Evolutionary conservation across 2,797 vertebrate genomes (phyloP).

Genomic region (Tenualosa ilisha): DNA sequence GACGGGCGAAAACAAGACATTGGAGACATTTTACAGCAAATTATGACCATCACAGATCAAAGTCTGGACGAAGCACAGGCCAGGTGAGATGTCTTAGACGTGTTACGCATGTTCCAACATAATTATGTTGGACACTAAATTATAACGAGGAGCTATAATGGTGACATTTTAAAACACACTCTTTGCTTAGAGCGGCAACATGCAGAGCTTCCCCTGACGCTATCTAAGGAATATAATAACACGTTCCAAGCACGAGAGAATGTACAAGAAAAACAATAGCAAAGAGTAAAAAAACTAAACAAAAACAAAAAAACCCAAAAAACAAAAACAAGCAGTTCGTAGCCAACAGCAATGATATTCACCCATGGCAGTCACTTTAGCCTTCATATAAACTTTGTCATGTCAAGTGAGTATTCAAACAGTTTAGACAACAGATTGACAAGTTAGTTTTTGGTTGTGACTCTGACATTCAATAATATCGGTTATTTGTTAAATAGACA

Average conservation of each 20-base stretch:
- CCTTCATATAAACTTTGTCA: slow-evolving; percentile 16
- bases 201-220: neutral
- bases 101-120: neutral
- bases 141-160: neutral
- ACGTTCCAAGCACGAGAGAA: neutral
- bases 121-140: slow-evolving; percentile 18
- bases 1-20: slow-evolving; percentile 96
- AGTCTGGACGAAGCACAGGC: slow-evolving; percentile 98
- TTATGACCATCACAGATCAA: slow-evolving; percentile 99
- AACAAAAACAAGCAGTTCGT: neutral
- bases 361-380: neutral
- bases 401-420: slow-evolving; percentile 17
- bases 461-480: slow-evolving; percentile 4
- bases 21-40: slow-evolving; percentile 98
- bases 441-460: neutral
- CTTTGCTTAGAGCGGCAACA: neutral
- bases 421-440: neutral
- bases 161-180: neutral
- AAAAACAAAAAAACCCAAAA: neutral
- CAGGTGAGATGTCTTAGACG: slow-evolving; percentile 78
- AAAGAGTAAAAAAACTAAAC: neutral
- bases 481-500: slow-evolving; percentile 15
- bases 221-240: slow-evolving; percentile 10
- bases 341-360: slow-evolving; percentile 1
- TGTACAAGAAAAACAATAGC: neutral